Percentiles rank a stretch among this genome's conserved stretches.
Evolutionary conservation across 1,140 invertebrate genomes (phyloP).

Genomic region (Drosophila varians): DNA sequence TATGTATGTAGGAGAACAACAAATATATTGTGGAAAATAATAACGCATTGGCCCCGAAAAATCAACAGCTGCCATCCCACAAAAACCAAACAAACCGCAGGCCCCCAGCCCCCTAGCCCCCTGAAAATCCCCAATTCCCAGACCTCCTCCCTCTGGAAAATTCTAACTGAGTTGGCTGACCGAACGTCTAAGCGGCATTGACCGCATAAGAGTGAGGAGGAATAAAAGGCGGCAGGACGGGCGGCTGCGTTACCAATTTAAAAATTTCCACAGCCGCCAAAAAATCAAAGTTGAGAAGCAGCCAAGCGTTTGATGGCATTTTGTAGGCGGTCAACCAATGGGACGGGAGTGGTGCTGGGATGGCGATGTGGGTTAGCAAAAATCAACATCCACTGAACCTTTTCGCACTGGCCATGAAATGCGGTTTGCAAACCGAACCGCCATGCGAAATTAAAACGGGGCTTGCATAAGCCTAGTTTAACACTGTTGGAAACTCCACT

Average conservation of each 20-base stretch:
- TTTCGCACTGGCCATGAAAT: slow-evolving; percentile 28
- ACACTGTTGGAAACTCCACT: slow-evolving; percentile 38
- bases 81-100: slow-evolving; percentile 78
- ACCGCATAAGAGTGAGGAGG: slow-evolving; percentile 63
- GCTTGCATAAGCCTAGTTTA: slow-evolving; percentile 22
- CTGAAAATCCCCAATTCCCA: neutral
- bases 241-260: slow-evolving; percentile 57
- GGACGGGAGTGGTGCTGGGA: neutral
- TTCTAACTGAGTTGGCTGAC: slow-evolving; percentile 60
- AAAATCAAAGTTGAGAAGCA: slow-evolving; percentile 69
- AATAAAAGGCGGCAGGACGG: neutral
- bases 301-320: slow-evolving; percentile 49
- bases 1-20: slow-evolving; percentile 15
- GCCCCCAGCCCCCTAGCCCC: slow-evolving; percentile 21
- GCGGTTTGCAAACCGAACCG: slow-evolving; percentile 33
- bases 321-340: slow-evolving; percentile 45
- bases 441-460: slow-evolving; percentile 42
- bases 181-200: slow-evolving; percentile 74
- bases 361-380: slow-evolving; percentile 5
- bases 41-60: slow-evolving; percentile 77
- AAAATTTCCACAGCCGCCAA: slow-evolving; percentile 73
- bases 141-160: neutral
- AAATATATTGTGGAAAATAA: slow-evolving; percentile 61
- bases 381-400: slow-evolving; percentile 40
- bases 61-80: slow-evolving; percentile 76